Evolutionary conservation across 2,113 vertebrate species (phyloP).

Genomic region (Sula dactylatra): DNA sequence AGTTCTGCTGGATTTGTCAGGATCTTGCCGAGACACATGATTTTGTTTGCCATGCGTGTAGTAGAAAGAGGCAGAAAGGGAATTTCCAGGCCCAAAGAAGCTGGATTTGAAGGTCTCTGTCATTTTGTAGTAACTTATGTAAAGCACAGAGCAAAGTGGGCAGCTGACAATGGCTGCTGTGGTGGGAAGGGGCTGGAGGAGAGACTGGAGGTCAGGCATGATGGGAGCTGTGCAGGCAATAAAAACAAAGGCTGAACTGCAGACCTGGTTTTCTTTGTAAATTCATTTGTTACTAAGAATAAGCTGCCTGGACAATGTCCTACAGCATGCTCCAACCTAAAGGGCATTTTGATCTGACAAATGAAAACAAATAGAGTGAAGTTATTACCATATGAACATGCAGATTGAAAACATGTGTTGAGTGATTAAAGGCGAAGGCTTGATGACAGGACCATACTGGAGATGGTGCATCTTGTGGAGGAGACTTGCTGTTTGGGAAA

Average conservation of each 20-base stretch:
- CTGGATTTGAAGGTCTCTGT: not conserved
- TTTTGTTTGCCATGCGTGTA: fast-evolving
- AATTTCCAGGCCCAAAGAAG: not conserved
- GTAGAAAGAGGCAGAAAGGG: not conserved
- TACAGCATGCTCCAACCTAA: slow-evolving; percentile 18
- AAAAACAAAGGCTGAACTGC: not conserved
- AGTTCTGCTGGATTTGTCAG: not conserved
- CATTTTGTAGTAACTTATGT: not conserved
- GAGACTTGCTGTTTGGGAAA: slow-evolving; percentile 22
- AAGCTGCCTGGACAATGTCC: slow-evolving; percentile 47
- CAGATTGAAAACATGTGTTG: slow-evolving; percentile 82
- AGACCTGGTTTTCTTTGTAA: slow-evolving; percentile 5
- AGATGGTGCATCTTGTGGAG: not conserved
- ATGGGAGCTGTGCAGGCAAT: not conserved
- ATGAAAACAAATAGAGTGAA: slow-evolving; percentile 37
- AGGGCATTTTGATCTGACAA: slow-evolving; percentile 55
- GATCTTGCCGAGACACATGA: not conserved
- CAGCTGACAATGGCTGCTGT: not conserved
- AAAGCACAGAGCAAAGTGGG: not conserved
- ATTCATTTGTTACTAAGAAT: slow-evolving; percentile 55
- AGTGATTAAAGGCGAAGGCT: slow-evolving; percentile 72
- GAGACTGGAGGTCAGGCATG: not conserved
- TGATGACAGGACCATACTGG: slow-evolving; percentile 61
- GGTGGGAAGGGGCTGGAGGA: not conserved
- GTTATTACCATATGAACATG: slow-evolving; percentile 72